Conservation (phyloP, 92 coral and sea anemone species). For the Bergia puertoricense region DNA sequence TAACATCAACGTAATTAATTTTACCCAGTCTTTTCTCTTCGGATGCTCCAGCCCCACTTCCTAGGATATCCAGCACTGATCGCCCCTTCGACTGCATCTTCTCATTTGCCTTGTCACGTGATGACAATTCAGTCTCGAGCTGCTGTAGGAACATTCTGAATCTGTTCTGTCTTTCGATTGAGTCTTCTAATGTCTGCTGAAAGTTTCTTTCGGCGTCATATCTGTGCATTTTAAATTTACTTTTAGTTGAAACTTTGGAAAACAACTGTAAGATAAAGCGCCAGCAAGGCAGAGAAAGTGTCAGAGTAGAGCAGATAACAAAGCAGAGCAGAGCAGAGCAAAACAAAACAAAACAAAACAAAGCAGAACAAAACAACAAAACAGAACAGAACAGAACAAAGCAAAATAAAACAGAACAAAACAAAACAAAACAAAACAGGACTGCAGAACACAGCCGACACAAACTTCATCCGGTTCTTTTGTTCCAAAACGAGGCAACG, state of each 20-base stretch:
- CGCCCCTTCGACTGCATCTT: slow-evolving; percentile 57
- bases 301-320: neutral
- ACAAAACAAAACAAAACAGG: neutral
- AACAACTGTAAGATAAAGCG: no score
- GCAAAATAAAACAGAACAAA: neutral
- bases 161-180: slow-evolving; percentile 66
- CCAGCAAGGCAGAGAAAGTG: neutral
- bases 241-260: neutral
- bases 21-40: neutral
- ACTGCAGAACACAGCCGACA: neutral
- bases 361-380: neutral
- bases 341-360: neutral
- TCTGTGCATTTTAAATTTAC: neutral
- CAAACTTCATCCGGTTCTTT: no score
- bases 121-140: slow-evolving; percentile 60
- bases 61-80: slow-evolving; percentile 56
- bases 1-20: no score
- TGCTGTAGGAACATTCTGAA: slow-evolving; percentile 68
- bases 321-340: neutral
- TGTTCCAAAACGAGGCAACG: no score
- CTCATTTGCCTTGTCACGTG: slow-evolving; percentile 52
- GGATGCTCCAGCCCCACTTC: slow-evolving; percentile 7
- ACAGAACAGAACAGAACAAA: neutral
- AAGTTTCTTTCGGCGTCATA: slow-evolving; percentile 58
- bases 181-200: slow-evolving; percentile 56